These are phyloP conservation scores for Sarcophaga bullata DNA, from an alignment of 1,140 invertebrate species.

Conservation along the genomic window DNA sequence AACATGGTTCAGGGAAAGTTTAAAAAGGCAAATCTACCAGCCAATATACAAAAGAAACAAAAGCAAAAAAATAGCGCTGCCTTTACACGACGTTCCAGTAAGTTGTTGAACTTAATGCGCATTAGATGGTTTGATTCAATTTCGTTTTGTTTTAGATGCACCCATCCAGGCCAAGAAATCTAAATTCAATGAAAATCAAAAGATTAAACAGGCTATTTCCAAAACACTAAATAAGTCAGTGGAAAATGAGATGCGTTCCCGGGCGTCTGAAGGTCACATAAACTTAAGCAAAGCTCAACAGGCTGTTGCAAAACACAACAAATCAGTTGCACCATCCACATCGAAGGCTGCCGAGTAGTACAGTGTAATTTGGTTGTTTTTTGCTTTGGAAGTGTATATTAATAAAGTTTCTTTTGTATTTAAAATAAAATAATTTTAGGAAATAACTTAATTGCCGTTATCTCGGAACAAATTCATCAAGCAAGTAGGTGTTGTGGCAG, in stretches of 20 bases:
- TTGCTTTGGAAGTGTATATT: no score
- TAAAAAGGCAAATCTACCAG: conserved; percentile 70
- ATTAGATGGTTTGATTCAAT: conserved; percentile 69
- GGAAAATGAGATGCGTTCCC: conserved; percentile 71
- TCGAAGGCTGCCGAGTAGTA: neutral
- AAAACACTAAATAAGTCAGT: conserved; percentile 72
- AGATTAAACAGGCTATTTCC: conserved; percentile 72
- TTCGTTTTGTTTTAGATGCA: conserved; percentile 61
- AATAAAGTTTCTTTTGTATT: no score
- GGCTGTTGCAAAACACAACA: conserved; percentile 66
- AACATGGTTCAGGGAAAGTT: conserved; percentile 73
- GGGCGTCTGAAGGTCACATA: conserved; percentile 68
- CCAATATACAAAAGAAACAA: conserved; percentile 67
- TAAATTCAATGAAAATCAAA: conserved; percentile 70
- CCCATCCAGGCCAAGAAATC: conserved; percentile 73
- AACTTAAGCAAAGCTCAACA: conserved; percentile 68
- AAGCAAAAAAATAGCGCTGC: conserved; percentile 66
- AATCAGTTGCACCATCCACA: conserved; percentile 43
- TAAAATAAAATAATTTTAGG: no score
- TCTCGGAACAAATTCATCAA: no score
- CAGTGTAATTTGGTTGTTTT: no score
- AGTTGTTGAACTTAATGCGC: conserved; percentile 58
- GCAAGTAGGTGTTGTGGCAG: no score
- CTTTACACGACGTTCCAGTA: conserved; percentile 67
- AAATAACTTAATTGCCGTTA: no score